Percentiles rank a stretch among this genome's conserved stretches.
These are phyloP conservation scores for Alethe diademata DNA, from an alignment of 2,113 vertebrate species.

Conservation along the genomic window DNA sequence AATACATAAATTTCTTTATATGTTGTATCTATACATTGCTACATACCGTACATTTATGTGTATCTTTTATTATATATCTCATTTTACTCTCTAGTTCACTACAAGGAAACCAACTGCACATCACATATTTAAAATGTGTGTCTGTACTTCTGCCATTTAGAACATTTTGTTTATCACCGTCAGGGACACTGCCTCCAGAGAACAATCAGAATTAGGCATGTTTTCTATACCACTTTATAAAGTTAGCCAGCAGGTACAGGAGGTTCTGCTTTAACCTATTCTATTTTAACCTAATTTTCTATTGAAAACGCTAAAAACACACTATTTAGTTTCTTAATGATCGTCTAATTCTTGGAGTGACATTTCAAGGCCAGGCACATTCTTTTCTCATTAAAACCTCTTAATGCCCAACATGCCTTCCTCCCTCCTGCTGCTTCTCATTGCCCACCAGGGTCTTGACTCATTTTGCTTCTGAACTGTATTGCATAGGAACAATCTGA, in stretches of 20 bases:
- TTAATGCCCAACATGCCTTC: background rate
- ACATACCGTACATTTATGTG: fast-evolving
- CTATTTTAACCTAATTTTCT: background rate
- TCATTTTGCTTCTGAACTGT: background rate
- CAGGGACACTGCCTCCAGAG: background rate
- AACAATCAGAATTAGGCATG: background rate
- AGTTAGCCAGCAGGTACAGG: background rate
- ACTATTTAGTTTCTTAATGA: background rate
- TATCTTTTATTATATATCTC: background rate
- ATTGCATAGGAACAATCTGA: background rate
- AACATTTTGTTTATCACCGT: background rate
- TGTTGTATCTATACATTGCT: background rate
- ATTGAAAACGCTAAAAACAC: background rate
- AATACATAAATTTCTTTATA: background rate
- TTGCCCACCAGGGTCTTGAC: background rate
- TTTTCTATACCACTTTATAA: background rate
- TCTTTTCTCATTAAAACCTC: background rate
- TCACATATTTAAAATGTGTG: background rate
- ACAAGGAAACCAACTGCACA: background rate
- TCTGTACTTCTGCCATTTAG: background rate
- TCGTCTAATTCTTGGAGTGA: background rate
- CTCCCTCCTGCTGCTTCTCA: background rate
- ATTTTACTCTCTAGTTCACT: background rate
- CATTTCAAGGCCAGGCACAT: background rate
- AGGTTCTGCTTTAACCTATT: background rate